A percentile compares a stretch with the other conserved stretches of the same genome.
These are phyloP conservation scores for Dolichallabes microphthalmus DNA, from an alignment of 2,113 vertebrate species.

Conservation along the genomic window DNA sequence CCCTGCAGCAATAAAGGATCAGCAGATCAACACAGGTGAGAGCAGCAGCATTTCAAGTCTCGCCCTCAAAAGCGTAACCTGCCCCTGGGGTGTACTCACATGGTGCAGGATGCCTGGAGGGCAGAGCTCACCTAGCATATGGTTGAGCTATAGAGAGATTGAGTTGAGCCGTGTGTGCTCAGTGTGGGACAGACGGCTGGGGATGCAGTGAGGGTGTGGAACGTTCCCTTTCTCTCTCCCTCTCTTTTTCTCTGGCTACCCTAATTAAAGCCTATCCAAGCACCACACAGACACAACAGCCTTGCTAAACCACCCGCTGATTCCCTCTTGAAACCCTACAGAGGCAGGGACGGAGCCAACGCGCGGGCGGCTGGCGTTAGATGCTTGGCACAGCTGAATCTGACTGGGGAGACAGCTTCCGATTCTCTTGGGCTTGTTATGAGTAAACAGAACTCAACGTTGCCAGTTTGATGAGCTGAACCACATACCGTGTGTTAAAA, in stretches of 20 bases:
- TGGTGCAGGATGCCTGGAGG: slow-evolving; percentile 38
- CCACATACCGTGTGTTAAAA: not conserved
- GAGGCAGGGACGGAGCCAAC: slow-evolving; percentile 37
- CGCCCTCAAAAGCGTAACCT: slow-evolving; percentile 1
- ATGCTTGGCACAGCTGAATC: slow-evolving; percentile 27
- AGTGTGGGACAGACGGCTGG: slow-evolving; percentile 63
- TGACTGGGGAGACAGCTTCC: slow-evolving; percentile 20
- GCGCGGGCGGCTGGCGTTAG: slow-evolving; percentile 15
- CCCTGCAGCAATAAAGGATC: slow-evolving; percentile 39
- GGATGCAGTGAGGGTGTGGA: slow-evolving; percentile 55
- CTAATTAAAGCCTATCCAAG: slow-evolving; percentile 45
- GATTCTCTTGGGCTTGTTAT: slow-evolving; percentile 30
- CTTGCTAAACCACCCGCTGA: slow-evolving; percentile 36
- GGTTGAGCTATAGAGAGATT: slow-evolving; percentile 62
- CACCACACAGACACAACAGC: slow-evolving; percentile 45
- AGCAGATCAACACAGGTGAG: slow-evolving; percentile 36
- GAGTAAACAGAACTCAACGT: slow-evolving; percentile 31
- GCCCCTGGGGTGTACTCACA: slow-evolving; percentile 23
- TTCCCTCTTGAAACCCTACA: slow-evolving; percentile 37
- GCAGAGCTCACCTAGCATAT: slow-evolving; percentile 65
- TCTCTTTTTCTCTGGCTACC: slow-evolving; percentile 25
- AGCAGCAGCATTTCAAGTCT: not conserved
- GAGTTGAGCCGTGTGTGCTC: slow-evolving; percentile 62
- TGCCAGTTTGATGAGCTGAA: slow-evolving; percentile 24
- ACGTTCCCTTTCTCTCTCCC: slow-evolving; percentile 20